Evolutionary conservation across 2,113 vertebrate genomes (phyloP), one percentile per base, ranked within the genome.

Genomic region (Murina feae): DNA sequence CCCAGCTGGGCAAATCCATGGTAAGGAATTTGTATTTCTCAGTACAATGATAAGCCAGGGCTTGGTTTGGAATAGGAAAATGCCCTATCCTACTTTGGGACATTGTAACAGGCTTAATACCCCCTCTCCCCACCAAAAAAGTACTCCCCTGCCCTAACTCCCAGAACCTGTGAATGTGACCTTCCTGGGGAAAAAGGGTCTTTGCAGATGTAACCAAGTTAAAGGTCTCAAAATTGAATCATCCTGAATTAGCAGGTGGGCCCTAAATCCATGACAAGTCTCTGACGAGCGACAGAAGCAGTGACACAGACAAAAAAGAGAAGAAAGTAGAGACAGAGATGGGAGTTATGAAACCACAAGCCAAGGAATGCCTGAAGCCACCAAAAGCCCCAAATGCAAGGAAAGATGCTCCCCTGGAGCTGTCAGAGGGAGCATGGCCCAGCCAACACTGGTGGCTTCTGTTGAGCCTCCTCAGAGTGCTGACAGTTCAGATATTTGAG

Each of bases 181-280:
- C 6, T 89, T 44, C 23, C 14, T n/a, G 72, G 74, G 58, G 58
- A 28, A 85, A 69, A 55, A 12, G 3, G 5, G 6, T 87, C 79
- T 79, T 93, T 79, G 14, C 13, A 86, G n/a, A 89, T 65, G 28
- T 75, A 17, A 35, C 58, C 30, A 60, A 55, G 12, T 63, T 53
- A 49, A 86, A 30, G 12, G 47, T 76, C 8, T 83, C 35, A 63
- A 71, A 44, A 71, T 55, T 18, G 23, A 65, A 60, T 32, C 55
- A 21, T 69, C 2, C 51, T 47, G 14, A n/a, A 68, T 60, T 69
- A 81, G 28, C 2, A 39, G 16, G 4, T 53, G 25, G 4, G 23
- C 3, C 37, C 37, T 35, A 65, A 72, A 69, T 39, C n/a, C 37
- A 51, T 6, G 8, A 39, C 58, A 75, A 21, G 21, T 51, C 14